Conservation (phyloP, 2,888 invertebrate genomes). For the Syritta pipiens region DNA sequence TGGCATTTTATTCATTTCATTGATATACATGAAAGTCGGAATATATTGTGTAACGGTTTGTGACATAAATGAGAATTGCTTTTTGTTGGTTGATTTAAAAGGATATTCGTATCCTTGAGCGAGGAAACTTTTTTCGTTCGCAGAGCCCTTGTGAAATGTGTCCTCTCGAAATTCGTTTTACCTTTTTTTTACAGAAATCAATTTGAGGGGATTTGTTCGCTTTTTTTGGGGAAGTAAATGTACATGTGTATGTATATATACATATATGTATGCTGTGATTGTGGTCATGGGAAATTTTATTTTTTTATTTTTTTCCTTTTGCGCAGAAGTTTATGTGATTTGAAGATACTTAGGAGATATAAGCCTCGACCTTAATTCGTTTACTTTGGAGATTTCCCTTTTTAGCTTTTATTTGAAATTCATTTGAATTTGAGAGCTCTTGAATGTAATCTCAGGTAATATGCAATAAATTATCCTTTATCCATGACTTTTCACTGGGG, state of each 20-base stretch:
- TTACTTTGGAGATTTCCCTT: conserved; percentile 33
- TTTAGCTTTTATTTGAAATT: conserved; percentile 20
- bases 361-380: conserved; percentile 61
- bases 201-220: conserved; percentile 65
- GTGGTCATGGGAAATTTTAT: neutral
- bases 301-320: conserved; percentile 6
- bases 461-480: conserved; percentile 37
- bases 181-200: conserved; percentile 34
- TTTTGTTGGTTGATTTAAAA: conserved; percentile 43
- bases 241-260: neutral
- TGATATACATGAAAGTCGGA: conserved; percentile 3
- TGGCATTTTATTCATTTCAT: conserved; percentile 28
- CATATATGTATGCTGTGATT: neutral
- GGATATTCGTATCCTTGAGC: conserved; percentile 35
- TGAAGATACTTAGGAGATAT: conserved; percentile 62
- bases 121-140: conserved; percentile 44
- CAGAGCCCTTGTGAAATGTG: conserved; percentile 43
- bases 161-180: conserved; percentile 12
- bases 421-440: conserved; percentile 14
- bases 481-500: no score
- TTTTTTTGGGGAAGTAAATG: conserved; percentile 22
- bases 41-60: conserved; percentile 35
- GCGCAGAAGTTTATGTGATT: conserved; percentile 50
- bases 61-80: conserved; percentile 49
- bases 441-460: conserved; percentile 29